Conservation (phyloP, 2,888 invertebrate species). For the Drosophila algonquin region DNA sequence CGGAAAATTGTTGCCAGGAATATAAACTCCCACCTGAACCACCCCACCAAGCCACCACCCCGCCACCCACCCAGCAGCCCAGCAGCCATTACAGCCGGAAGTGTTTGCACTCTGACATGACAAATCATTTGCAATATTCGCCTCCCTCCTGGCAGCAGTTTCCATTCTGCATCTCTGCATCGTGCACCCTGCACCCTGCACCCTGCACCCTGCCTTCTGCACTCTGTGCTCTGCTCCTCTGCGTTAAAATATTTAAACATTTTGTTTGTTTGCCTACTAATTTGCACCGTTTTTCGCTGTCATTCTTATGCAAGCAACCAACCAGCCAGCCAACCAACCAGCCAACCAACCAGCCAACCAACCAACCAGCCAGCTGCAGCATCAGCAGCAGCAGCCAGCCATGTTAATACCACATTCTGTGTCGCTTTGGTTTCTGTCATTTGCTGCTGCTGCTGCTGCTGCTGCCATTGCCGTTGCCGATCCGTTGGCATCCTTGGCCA, state of each 20-base stretch:
- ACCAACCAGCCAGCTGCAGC: not conserved
- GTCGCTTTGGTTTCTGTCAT: conserved; percentile 4
- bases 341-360: not conserved
- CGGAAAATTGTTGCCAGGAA: conserved; percentile 31
- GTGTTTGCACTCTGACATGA: conserved; percentile 63
- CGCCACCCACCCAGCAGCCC: not conserved
- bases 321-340: not conserved
- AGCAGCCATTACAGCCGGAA: conserved; percentile 45
- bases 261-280: conserved; percentile 64
- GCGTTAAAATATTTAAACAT: conserved; percentile 65
- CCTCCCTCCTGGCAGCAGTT: conserved; percentile 28
- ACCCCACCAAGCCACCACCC: not conserved
- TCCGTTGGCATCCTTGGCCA: conserved; percentile 22
- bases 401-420: conserved; percentile 4
- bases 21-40: conserved; percentile 27
- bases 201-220: too few species aligned
- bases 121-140: conserved; percentile 72
- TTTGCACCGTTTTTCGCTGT: conserved; percentile 50
- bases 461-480: too few species aligned
- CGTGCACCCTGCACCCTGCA: not conserved
- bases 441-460: not conserved
- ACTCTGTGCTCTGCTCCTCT: not conserved
- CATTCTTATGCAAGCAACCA: conserved; percentile 11
- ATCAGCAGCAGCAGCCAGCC: not conserved
- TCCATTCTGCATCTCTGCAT: conserved; percentile 31